Evolutionary conservation across 2,113 vertebrate species (phyloP).

Genomic region (Rhegmatorhina hoffmannsi): DNA sequence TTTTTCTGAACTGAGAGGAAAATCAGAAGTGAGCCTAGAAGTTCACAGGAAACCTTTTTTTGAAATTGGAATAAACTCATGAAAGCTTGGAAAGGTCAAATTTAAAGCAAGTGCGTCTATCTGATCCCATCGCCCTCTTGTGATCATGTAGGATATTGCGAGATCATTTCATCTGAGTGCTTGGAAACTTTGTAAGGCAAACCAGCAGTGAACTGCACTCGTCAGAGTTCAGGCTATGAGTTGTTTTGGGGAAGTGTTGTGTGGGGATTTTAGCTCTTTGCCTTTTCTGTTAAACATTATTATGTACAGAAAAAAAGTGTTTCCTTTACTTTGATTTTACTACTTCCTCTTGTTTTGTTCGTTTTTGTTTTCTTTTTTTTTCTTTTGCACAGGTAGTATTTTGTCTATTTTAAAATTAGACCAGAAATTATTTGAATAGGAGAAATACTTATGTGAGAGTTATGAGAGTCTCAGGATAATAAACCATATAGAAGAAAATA

Average conservation of each 20-base stretch:
- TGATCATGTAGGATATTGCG: not conserved
- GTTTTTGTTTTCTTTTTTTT: not conserved
- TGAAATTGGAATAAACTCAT: not conserved
- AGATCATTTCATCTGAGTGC: rapidly evolving
- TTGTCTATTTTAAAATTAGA: not conserved
- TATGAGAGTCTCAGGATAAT: not conserved
- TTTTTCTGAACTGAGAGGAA: not conserved
- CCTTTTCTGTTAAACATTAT: not conserved
- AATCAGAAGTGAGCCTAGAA: not conserved
- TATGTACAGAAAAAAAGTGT: too few species aligned
- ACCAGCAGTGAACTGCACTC: rapidly evolving
- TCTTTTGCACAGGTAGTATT: not conserved
- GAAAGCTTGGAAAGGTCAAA: not conserved
- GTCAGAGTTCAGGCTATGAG: not conserved
- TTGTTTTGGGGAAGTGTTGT: rapidly evolving
- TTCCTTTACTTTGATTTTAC: not conserved
- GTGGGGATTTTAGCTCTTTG: too few species aligned
- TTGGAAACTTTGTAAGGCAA: not conserved
- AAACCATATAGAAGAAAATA: not conserved
- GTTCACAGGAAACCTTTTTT: not conserved
- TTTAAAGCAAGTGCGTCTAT: rapidly evolving
- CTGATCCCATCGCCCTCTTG: not conserved
- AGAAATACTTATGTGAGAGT: not conserved
- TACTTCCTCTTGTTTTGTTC: not conserved
- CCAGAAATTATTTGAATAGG: not conserved